Evolutionary conservation across 2,888 invertebrate genomes (phyloP).

Genomic region (Conchocele bisecta): DNA sequence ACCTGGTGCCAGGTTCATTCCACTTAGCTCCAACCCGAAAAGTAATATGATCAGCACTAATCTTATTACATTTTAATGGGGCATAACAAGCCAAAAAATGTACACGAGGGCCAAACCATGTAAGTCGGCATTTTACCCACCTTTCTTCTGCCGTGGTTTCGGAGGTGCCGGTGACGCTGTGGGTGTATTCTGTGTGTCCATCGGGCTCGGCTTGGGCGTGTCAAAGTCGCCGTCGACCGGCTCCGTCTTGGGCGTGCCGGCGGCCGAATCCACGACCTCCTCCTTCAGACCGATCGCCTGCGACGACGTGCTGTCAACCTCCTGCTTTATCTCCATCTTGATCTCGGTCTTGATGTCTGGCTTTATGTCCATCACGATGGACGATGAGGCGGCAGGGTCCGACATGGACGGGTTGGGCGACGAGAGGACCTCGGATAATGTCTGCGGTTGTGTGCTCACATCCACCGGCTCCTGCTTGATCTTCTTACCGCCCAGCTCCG

Average conservation of each 20-base stretch:
- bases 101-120: too few species aligned
- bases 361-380: slow-evolving; percentile 67
- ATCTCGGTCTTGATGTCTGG: slow-evolving; percentile 71
- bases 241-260: slow-evolving; percentile 54
- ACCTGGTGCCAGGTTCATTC: too few species aligned
- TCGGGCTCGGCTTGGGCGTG: slow-evolving; percentile 57
- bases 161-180: slow-evolving; percentile 59
- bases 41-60: too few species aligned
- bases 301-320: slow-evolving; percentile 35
- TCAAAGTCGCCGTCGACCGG: slow-evolving; percentile 43
- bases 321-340: slow-evolving; percentile 62
- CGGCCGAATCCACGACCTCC: slow-evolving; percentile 34
- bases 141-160: slow-evolving; percentile 67
- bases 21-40: too few species aligned
- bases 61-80: too few species aligned
- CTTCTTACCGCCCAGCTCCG: slow-evolving; percentile 44
- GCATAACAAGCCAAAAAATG: too few species aligned
- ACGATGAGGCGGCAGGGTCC: slow-evolving; percentile 48
- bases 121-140: slow-evolving; percentile 35
- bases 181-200: slow-evolving; percentile 49
- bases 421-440: slow-evolving; percentile 61
- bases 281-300: slow-evolving; percentile 40
- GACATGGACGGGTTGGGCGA: slow-evolving; percentile 61
- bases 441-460: slow-evolving; percentile 61
- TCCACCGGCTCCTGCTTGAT: slow-evolving; percentile 54